Base-by-base conservation (phyloP, 2,113 vertebrate species). In the Sinocyclocheilus anophthalmus region DNA sequence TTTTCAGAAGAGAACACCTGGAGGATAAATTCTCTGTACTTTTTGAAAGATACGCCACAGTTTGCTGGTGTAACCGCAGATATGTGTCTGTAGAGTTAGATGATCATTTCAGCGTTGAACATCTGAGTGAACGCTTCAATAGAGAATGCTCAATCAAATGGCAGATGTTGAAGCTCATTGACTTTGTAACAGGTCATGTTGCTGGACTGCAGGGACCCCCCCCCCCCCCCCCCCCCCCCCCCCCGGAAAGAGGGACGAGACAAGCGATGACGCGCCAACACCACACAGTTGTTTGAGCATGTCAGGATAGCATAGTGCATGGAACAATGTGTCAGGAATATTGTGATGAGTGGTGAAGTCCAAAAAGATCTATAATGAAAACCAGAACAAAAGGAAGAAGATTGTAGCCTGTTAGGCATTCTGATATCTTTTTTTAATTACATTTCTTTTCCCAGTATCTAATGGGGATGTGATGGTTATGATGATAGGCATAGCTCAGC, bases 351-450 rank as follows among this genome's bases (percentile, higher is more conserved):
- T 90, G 90, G 89, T 88, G 85, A 90, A 89, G 90, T 82, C 85
- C 83, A 90, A 91, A 94, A 90, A 90, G 90, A 89, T 87, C 77
- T 89, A 76, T 92, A 93, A 93, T 92, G 93, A 94, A 93, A 94
- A 92, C 80, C 24, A 59, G 83, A 88, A n/a, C n/a, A 77, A 75
- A 69, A 82, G 39, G n/a, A n/a, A 76, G 73, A 88, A 75, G 87
- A 87, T 89, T 91, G 88, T 87, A 92, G 92, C 87, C 90, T 88
- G 90, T 92, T 91, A 94, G 93, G 89, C 92, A 89, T 91, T 92
- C 91, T 92, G 89, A 93, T 94, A 94, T 93, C 92, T 45, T 93
- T 93, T 93, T 94, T 94, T 93, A 94, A 94, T 94, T 94, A 94
- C 91, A 88, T 92, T 93, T 91, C 90, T 92, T 93, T 92, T 93